phyloP scores from a whole-genome alignment of 2,797 vertebrate genomes.

The Acanthis flammea region DNA sequence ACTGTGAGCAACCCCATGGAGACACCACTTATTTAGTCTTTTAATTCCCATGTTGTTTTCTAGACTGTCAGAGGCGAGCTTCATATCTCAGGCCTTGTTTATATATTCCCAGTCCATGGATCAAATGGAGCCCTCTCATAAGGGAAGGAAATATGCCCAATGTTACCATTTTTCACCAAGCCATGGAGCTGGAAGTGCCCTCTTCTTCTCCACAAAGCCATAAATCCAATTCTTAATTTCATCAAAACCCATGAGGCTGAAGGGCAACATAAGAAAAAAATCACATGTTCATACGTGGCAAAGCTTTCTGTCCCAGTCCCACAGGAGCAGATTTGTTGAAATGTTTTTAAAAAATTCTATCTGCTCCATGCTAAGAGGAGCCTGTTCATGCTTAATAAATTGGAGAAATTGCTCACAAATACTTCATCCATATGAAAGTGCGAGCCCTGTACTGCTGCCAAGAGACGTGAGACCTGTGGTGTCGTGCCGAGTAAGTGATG shows the following conservation, averaged over 20 bases:
- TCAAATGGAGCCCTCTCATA: neutral
- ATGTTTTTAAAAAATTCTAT: conserved; percentile 1
- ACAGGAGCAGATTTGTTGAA: conserved; percentile 43
- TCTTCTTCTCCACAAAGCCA: conserved; percentile 4
- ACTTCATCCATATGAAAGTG: conserved; percentile 46
- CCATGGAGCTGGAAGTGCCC: neutral
- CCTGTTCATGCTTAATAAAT: conserved; percentile 58
- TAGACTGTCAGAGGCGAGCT: fast-evolving
- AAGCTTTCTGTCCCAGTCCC: conserved; percentile 15
- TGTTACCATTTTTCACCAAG: conserved; percentile 17
- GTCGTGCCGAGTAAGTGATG: conserved; percentile 30
- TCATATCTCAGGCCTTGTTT: neutral
- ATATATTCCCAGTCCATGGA: neutral
- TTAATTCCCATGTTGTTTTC: neutral
- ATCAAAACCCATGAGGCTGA: neutral
- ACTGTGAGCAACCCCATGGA: neutral
- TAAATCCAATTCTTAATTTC: neutral
- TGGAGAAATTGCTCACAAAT: conserved; percentile 44
- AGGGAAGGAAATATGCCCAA: conserved; percentile 20
- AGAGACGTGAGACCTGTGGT: conserved; percentile 60
- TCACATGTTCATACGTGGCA: fast-evolving
- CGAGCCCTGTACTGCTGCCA: conserved; percentile 58
- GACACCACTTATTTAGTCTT: neutral
- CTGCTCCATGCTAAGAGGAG: conserved; percentile 27
- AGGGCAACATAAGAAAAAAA: neutral